Conservation (phyloP, 2,113 vertebrate genomes). For the Tupaia chinensis region DNA sequence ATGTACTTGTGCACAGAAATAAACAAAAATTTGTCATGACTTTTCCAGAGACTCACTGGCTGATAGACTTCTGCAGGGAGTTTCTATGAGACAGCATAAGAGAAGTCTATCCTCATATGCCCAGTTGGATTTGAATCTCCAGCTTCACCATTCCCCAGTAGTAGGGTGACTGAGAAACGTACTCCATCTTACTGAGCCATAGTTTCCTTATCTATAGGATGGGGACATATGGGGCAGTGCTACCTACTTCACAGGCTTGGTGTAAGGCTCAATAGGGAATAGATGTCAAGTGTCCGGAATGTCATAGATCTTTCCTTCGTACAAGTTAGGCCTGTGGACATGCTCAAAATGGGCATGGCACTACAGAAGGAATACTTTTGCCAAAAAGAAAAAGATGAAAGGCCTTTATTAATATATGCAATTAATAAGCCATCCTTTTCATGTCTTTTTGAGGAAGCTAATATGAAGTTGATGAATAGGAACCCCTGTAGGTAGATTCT, state of each 20-base stretch:
- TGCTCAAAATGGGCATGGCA: neutral
- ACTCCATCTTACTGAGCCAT: neutral
- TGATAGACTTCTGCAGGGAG: neutral
- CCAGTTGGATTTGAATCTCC: neutral
- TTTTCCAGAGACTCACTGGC: neutral
- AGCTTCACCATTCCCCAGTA: accelerated
- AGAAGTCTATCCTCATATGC: accelerated
- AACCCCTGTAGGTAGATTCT: neutral
- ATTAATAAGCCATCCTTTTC: neutral
- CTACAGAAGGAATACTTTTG: neutral
- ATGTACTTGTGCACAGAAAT: too few species aligned
- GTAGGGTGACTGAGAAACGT: neutral
- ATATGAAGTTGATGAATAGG: neutral
- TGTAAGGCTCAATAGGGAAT: neutral
- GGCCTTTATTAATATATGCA: neutral
- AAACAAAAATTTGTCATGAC: too few species aligned
- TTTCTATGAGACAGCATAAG: neutral
- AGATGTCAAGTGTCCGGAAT: accelerated
- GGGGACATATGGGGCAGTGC: neutral
- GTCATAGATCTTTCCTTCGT: too few species aligned
- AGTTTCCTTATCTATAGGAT: neutral
- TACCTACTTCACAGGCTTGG: neutral
- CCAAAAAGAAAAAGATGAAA: neutral
- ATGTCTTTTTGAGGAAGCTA: neutral
- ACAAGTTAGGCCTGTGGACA: neutral